phyloP scores from a whole-genome alignment of 2,113 vertebrate genomes.

The Junco hyemalis region DNA sequence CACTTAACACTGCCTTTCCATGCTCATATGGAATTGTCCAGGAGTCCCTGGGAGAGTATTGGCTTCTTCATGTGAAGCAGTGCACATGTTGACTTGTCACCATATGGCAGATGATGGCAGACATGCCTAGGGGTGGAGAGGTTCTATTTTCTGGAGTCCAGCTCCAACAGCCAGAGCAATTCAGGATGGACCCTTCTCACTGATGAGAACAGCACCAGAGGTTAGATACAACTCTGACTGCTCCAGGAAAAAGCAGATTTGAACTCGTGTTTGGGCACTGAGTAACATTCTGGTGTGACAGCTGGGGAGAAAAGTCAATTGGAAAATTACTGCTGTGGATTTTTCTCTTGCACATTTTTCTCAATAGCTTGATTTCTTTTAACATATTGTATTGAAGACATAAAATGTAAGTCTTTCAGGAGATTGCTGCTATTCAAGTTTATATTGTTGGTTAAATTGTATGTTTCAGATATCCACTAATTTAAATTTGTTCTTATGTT shows the following conservation, averaged over 20 bases:
- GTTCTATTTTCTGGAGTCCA: not conserved
- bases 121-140: not conserved
- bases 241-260: not conserved
- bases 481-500: not conserved
- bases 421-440: not conserved
- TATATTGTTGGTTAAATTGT: not conserved
- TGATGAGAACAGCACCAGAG: not conserved
- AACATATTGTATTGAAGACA: not conserved
- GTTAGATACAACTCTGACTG: not conserved
- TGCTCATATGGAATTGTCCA: not conserved
- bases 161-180: not conserved
- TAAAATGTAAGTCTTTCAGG: not conserved
- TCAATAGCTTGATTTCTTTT: not conserved
- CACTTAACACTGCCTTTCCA: not conserved
- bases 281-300: not conserved
- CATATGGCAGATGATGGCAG: not conserved
- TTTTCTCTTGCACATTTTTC: not conserved
- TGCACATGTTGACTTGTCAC: not conserved
- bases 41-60: not conserved
- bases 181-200: not conserved
- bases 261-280: not conserved
- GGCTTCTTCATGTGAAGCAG: not conserved
- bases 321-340: not conserved
- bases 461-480: not conserved
- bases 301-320: not conserved